phyloP scores from a whole-genome alignment of 2,113 vertebrate genomes.

The Scolopax mira region DNA sequence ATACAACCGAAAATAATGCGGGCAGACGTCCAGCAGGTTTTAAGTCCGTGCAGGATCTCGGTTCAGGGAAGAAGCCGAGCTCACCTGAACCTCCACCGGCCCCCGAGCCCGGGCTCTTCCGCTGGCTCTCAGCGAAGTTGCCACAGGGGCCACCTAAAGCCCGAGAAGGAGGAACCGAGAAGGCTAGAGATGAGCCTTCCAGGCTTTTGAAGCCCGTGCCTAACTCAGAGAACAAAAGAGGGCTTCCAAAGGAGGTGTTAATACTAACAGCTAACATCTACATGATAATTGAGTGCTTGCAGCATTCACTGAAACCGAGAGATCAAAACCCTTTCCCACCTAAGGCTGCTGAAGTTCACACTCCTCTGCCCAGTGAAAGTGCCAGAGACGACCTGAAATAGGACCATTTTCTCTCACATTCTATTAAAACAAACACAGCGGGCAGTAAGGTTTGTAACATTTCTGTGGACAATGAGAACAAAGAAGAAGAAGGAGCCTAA shows the following conservation, averaged over 20 bases:
- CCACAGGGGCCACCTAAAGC: background rate
- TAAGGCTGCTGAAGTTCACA: background rate
- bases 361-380: background rate
- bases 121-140: background rate
- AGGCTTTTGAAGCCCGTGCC: background rate
- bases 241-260: conserved; percentile 11
- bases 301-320: background rate
- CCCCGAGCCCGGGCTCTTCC: background rate
- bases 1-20: background rate
- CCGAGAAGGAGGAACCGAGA: background rate
- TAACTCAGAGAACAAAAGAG: background rate
- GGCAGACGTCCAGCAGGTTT: background rate
- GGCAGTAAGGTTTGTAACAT: background rate
- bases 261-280: background rate
- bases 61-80: background rate
- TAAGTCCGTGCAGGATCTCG: background rate
- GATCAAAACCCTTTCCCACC: background rate
- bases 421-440: background rate
- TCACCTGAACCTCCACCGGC: accelerated
- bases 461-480: background rate
- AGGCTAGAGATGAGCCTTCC: background rate
- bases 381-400: background rate
- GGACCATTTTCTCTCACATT: background rate
- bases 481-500: background rate
- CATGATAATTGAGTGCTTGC: background rate